These are phyloP conservation scores for Orestias chungarensis DNA, from an alignment of 2,797 vertebrate genomes.

Conservation along the genomic window DNA sequence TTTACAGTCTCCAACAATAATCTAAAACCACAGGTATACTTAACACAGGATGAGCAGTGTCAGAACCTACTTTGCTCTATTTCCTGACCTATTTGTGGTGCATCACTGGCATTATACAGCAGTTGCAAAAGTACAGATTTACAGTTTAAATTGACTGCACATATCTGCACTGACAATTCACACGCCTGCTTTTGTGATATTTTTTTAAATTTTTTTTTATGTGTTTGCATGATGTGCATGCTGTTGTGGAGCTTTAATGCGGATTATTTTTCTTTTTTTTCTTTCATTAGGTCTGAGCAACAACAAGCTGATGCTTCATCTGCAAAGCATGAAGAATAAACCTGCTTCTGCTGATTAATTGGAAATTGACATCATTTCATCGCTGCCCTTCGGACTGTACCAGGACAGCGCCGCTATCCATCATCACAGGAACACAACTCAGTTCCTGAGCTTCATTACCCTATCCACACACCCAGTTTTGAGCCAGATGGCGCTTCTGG, in stretches of 20 bases:
- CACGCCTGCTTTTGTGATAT: conserved; percentile 3
- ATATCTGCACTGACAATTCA: conserved; percentile 20
- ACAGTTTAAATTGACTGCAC: conserved; percentile 34
- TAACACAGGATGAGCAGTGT: conserved; percentile 73
- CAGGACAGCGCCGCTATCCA: conserved; percentile 89
- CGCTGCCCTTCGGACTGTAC: conserved; percentile 72
- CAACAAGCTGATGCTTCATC: conserved; percentile 52
- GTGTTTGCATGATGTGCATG: conserved; percentile 29
- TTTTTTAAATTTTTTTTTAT: conserved; percentile 6
- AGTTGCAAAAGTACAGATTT: conserved; percentile 53
- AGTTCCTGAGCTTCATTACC: conserved; percentile 83
- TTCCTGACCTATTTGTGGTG: conserved; percentile 79
- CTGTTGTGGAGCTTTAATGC: conserved; percentile 15
- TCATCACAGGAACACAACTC: conserved; percentile 83
- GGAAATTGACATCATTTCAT: conserved; percentile 46
- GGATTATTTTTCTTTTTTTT: conserved; percentile 48
- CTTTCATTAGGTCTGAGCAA: conserved; percentile 57
- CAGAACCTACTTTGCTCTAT: conserved; percentile 66
- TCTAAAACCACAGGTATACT: conserved; percentile 72
- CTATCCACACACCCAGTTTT: conserved; percentile 89
- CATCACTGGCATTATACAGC: conserved; percentile 51
- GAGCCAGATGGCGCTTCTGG: conserved; percentile 95
- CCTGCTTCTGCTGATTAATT: conserved; percentile 66
- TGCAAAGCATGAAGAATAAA: conserved; percentile 66
- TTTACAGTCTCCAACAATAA: conserved; percentile 72